Conservation (phyloP, 2,888 invertebrate genomes). For the Tillus elongatus region DNA sequence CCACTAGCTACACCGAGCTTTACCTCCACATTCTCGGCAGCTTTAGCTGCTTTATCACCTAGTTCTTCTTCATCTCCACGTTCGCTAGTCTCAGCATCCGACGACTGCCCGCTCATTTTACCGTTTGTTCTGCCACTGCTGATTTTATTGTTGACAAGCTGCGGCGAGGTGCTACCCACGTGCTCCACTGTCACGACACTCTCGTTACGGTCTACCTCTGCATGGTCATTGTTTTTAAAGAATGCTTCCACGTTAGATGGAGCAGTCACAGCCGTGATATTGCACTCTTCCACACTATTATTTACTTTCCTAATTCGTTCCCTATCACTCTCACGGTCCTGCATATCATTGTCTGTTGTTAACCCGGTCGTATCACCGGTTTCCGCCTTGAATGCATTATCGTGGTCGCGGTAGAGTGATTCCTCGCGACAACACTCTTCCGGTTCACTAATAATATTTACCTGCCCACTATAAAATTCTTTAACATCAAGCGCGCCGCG, state of each 20-base stretch:
- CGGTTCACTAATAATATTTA: slow-evolving; percentile 17
- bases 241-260: too few relatives aligned
- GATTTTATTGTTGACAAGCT: too few relatives aligned
- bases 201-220: slow-evolving; percentile 12
- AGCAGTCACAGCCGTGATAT: too few relatives aligned
- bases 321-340: neutral
- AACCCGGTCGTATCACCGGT: slow-evolving; percentile 22
- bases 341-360: slow-evolving; percentile 8
- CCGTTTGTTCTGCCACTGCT: too few relatives aligned
- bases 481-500: slow-evolving; percentile 9
- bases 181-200: slow-evolving; percentile 14
- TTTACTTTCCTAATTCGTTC: neutral
- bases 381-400: slow-evolving; percentile 19
- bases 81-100: too few relatives aligned
- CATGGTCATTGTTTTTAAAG: slow-evolving; percentile 16
- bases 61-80: too few relatives aligned
- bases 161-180: slow-evolving; percentile 16
- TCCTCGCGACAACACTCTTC: slow-evolving; percentile 15
- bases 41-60: too few relatives aligned
- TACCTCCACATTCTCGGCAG: too few relatives aligned
- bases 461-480: slow-evolving; percentile 11
- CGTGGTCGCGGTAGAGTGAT: slow-evolving; percentile 18
- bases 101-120: too few relatives aligned
- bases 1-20: neutral
- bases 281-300: too few relatives aligned